phyloP scores from a whole-genome alignment of 2,113 vertebrate species.

The Rhea americana region DNA sequence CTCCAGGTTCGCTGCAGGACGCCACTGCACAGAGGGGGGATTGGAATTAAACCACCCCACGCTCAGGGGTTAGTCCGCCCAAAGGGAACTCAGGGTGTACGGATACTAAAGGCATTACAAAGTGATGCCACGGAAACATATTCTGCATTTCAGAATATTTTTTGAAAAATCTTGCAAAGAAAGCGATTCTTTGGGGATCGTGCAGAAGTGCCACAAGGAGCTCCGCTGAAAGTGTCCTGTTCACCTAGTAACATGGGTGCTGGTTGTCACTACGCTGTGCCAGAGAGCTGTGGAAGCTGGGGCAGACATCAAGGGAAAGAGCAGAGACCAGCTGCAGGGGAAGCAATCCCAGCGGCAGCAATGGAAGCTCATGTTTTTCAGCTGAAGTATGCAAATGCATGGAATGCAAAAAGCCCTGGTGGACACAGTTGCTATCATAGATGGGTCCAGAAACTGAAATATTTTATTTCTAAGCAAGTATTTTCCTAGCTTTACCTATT shows the following conservation, averaged over 20 bases:
- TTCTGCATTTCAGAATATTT: background rate
- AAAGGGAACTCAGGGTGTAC: background rate
- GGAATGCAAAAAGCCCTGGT: background rate
- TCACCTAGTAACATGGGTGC: background rate
- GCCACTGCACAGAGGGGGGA: background rate
- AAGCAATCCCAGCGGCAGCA: rapidly evolving
- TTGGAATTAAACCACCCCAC: background rate
- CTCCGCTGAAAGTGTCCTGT: background rate
- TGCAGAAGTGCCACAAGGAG: background rate
- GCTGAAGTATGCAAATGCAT: background rate
- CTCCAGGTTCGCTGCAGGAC: constrained; percentile 20
- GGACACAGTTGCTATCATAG: background rate
- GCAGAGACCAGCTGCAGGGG: background rate
- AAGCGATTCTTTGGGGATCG: background rate
- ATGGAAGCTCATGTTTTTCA: background rate
- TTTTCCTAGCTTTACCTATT: background rate
- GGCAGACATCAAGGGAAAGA: background rate
- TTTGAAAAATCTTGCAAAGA: background rate
- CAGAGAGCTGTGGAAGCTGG: background rate
- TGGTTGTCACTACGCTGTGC: background rate
- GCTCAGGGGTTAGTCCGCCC: background rate
- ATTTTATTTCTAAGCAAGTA: background rate
- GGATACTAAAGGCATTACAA: background rate
- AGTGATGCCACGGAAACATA: background rate
- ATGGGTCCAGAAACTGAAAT: background rate